Conservation (phyloP, 2,888 invertebrate species). For the Steinernema carpocapsae region DNA sequence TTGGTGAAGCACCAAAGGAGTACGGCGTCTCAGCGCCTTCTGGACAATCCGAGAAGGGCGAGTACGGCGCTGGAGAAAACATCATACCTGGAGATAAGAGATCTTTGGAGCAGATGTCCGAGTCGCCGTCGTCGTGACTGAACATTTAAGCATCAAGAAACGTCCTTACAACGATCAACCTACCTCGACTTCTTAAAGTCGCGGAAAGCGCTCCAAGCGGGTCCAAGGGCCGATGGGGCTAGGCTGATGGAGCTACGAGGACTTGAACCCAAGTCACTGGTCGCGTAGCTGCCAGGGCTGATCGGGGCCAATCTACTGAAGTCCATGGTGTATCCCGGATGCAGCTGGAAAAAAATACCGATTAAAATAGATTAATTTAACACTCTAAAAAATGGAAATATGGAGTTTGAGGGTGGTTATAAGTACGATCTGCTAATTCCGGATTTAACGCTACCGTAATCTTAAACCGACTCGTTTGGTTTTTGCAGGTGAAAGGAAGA, state of each 20-base stretch:
- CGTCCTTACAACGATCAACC: conserved; percentile 10
- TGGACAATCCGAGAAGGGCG: conserved; percentile 61
- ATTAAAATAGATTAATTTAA: background rate
- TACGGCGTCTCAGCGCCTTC: conserved; percentile 57
- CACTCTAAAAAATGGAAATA: too few species aligned
- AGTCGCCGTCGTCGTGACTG: conserved; percentile 54
- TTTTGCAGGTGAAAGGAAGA: too few species aligned
- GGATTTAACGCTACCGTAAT: background rate
- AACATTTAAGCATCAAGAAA: conserved; percentile 20
- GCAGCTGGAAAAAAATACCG: conserved; percentile 47
- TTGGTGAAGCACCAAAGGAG: conserved; percentile 57
- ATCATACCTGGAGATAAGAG: conserved; percentile 59
- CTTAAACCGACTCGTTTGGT: conserved; percentile 58
- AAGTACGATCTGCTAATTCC: background rate
- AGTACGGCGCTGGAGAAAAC: conserved; percentile 65
- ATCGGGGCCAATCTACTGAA: conserved; percentile 52
- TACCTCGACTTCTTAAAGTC: conserved; percentile 49
- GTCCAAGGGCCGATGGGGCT: conserved; percentile 46
- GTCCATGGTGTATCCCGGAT: conserved; percentile 52
- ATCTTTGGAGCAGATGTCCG: conserved; percentile 49
- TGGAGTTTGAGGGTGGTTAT: background rate
- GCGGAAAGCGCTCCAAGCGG: conserved; percentile 63
- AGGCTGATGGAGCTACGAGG: conserved; percentile 60
- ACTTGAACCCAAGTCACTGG: conserved; percentile 65
- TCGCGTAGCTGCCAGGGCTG: conserved; percentile 64